Percentiles rank a stretch among this genome's conserved stretches.
These are phyloP conservation scores for Zoanthus sansibaricus DNA, from an alignment of 92 coral and sea anemone species.

Conservation along the genomic window DNA sequence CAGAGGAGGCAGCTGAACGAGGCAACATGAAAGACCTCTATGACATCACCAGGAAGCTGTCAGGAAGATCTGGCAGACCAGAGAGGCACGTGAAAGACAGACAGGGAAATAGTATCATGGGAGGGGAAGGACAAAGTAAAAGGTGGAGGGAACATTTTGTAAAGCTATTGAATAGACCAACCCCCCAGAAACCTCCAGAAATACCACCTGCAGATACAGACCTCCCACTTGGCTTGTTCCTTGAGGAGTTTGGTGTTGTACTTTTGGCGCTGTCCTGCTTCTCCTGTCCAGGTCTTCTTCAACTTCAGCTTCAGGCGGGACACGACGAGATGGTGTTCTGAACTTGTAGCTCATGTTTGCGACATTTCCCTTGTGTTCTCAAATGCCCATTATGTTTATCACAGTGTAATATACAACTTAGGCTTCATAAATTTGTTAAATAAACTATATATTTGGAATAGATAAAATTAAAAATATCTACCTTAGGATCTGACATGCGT, in stretches of 20 bases:
- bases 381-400: too few relatives aligned
- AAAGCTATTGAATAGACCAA: neutral
- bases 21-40: slow-evolving; percentile 3
- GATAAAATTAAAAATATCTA: neutral
- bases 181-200: neutral
- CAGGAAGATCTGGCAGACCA: slow-evolving; percentile 9
- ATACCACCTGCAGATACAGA: neutral
- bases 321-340: too few relatives aligned
- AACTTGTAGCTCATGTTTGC: too few relatives aligned
- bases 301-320: too few relatives aligned
- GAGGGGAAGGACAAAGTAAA: slow-evolving; percentile 15
- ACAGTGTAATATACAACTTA: too few relatives aligned
- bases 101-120: neutral
- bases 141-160: slow-evolving; percentile 12
- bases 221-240: too few relatives aligned
- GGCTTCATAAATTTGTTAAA: too few relatives aligned
- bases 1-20: neutral
- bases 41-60: slow-evolving; percentile 6
- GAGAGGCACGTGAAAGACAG: slow-evolving; percentile 9
- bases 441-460: too few relatives aligned
- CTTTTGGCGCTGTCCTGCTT: too few relatives aligned
- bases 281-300: too few relatives aligned
- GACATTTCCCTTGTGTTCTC: too few relatives aligned
- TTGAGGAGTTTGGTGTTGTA: too few relatives aligned
- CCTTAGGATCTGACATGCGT: slow-evolving; percentile 99